phyloP scores from a whole-genome alignment of 2,113 vertebrate species.

The Dipodomys stephensi region DNA sequence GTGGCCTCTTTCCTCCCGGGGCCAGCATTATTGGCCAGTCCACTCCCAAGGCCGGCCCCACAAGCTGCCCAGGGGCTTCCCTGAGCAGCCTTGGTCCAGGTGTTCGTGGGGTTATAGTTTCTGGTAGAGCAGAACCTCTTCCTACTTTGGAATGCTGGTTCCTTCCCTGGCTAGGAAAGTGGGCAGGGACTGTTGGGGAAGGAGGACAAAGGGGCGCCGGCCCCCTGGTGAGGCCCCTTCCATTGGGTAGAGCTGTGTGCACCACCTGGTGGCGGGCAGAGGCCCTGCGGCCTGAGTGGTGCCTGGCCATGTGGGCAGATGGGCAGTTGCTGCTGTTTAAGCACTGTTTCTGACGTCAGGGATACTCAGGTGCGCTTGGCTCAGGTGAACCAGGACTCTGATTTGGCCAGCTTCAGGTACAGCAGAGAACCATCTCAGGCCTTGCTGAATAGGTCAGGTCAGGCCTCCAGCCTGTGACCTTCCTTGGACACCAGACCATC shows the following conservation, averaged over 20 bases:
- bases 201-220: background rate
- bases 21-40: background rate
- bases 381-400: background rate
- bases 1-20: background rate
- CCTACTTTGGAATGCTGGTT: background rate
- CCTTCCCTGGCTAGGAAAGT: background rate
- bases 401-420: background rate
- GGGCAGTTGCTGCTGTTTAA: background rate
- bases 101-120: background rate
- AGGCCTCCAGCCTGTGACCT: background rate
- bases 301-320: background rate
- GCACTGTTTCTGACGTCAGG: rapidly evolving
- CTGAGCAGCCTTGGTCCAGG: too few species aligned
- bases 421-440: background rate
- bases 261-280: background rate
- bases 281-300: too few species aligned
- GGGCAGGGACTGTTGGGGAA: rapidly evolving
- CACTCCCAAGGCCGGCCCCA: background rate
- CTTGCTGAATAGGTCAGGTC: background rate
- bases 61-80: too few species aligned
- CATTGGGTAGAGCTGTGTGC: background rate
- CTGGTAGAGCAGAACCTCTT: rapidly evolving
- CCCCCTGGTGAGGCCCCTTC: background rate
- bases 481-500: background rate
- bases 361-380: rapidly evolving